Evolutionary conservation across 2,797 vertebrate genomes (phyloP).

Genomic region (Bovichtus diacanthus): DNA sequence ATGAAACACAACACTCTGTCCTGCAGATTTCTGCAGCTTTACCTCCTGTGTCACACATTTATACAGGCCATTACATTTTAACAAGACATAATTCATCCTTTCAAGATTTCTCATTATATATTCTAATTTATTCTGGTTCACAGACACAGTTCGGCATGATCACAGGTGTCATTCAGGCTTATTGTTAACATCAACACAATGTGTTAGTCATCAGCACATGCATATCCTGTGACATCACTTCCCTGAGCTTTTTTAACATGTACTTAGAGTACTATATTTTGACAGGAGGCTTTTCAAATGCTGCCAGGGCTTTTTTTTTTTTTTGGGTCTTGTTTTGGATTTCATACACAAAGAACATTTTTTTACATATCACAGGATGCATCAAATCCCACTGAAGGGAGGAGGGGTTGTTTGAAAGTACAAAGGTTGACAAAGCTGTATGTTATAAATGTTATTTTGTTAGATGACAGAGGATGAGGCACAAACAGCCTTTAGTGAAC

Average conservation of each 20-base stretch:
- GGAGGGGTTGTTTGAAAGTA: conserved; percentile 39
- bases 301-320: conserved; percentile 60
- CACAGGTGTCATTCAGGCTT: conserved; percentile 64
- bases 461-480: background rate
- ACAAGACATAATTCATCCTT: conserved; percentile 25
- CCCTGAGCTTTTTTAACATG: conserved; percentile 66
- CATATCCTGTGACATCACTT: conserved; percentile 80
- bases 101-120: conserved; percentile 41
- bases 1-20: background rate
- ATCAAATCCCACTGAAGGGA: conserved; percentile 36
- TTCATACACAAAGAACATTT: conserved; percentile 67
- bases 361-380: conserved; percentile 74
- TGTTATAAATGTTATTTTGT: conserved; percentile 43
- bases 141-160: conserved; percentile 42
- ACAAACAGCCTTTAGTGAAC: conserved; percentile 17
- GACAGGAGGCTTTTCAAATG: conserved; percentile 73
- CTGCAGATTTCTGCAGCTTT: conserved; percentile 12
- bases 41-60: conserved; percentile 21
- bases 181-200: conserved; percentile 70
- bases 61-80: conserved; percentile 15
- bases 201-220: conserved; percentile 79
- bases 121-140: conserved; percentile 58
- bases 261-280: conserved; percentile 70
- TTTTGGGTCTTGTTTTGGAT: conserved; percentile 72
- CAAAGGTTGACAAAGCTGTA: conserved; percentile 42